phyloP scores from a whole-genome alignment of 2,113 vertebrate species.

The Channa maculata region DNA sequence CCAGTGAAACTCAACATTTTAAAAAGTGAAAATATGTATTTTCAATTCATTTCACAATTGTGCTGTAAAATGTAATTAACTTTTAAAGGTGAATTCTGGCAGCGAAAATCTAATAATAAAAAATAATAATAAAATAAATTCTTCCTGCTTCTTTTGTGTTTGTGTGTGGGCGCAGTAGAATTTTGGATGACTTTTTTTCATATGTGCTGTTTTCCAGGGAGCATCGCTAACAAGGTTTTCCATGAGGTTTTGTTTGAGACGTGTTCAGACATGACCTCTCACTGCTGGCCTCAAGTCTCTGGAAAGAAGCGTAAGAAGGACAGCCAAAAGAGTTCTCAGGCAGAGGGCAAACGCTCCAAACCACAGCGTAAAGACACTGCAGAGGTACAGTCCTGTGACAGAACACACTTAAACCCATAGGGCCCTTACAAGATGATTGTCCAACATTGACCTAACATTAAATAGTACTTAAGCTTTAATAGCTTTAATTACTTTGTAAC shows the following conservation, averaged over 20 bases:
- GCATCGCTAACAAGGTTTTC: slow-evolving; percentile 88
- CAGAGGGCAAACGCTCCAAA: slow-evolving; percentile 84
- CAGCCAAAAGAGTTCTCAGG: slow-evolving; percentile 71
- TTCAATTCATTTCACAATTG: no score
- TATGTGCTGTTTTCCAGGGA: slow-evolving; percentile 81
- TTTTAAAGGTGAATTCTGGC: no score
- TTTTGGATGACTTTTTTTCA: background rate
- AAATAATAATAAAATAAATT: no score
- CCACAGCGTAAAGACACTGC: slow-evolving; percentile 60
- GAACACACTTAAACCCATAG: background rate
- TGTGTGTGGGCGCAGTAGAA: background rate
- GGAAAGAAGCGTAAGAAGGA: slow-evolving; percentile 91
- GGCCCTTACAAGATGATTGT: background rate
- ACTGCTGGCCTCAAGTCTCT: slow-evolving; percentile 87
- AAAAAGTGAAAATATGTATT: no score
- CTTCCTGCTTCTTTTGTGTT: background rate
- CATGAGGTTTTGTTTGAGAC: slow-evolving; percentile 93
- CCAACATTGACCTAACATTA: no score
- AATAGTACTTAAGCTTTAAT: no score
- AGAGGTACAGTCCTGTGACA: slow-evolving; percentile 71
- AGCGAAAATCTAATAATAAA: no score
- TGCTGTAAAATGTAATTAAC: no score
- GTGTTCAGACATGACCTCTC: slow-evolving; percentile 85
- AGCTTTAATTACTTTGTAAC: no score
- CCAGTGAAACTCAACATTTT: no score